Conservation (phyloP, 37 sponge, comb jelly and placozoan genomes). For the Bolinopsis microptera region DNA sequence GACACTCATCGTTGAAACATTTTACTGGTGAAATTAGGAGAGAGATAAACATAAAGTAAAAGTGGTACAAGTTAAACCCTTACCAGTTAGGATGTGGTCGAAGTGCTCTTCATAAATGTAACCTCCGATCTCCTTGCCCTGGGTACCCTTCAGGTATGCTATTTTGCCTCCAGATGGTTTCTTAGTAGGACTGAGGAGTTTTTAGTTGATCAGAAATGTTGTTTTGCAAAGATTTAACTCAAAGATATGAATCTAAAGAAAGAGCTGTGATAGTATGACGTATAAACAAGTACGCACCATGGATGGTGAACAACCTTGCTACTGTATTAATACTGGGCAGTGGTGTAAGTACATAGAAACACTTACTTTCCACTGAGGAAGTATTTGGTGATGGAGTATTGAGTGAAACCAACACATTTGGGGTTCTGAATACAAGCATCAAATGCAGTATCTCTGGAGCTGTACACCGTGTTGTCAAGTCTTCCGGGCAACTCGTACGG, state of each 20-base stretch:
- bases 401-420: conserved; percentile 19
- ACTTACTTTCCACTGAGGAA: not conserved
- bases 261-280: too few species aligned
- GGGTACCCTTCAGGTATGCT: not conserved
- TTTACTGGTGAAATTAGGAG: too few species aligned
- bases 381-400: not conserved
- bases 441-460: not conserved
- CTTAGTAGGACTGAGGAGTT: not conserved
- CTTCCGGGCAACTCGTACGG: not conserved
- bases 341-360: not conserved
- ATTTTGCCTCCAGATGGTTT: not conserved
- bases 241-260: not conserved
- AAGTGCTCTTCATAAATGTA: not conserved
- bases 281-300: too few species aligned
- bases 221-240: not conserved
- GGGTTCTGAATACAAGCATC: conserved; percentile 16
- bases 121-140: not conserved
- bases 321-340: not conserved
- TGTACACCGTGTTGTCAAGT: not conserved
- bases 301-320: too few species aligned
- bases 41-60: too few species aligned
- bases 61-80: too few species aligned
- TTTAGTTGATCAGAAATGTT: not conserved
- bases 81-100: not conserved
- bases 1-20: too few species aligned